Percentiles rank a stretch among this genome's conserved stretches.
These are phyloP conservation scores for Campylomormyrus tamandua DNA, from an alignment of 2,113 vertebrate species.

Conservation along the genomic window DNA sequence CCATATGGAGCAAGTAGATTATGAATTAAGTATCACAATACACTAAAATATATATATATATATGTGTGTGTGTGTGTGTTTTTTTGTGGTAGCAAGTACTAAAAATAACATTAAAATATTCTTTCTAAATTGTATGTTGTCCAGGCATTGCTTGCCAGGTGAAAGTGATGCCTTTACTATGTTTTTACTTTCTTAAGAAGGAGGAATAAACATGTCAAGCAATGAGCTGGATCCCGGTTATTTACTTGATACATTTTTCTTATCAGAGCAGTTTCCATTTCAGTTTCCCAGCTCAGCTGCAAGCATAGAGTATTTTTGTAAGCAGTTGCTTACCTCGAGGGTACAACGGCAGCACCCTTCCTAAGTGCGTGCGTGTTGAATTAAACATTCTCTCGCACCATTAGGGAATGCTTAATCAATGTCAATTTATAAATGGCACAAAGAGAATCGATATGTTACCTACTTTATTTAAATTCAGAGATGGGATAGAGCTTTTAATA, in stretches of 20 bases:
- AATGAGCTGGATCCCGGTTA: neutral
- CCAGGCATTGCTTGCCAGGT: neutral
- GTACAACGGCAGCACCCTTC: neutral
- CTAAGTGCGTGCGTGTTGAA: neutral
- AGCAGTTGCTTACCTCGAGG: neutral
- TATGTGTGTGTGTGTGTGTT: too few relatives aligned
- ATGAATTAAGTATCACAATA: neutral
- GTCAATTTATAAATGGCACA: constrained; percentile 4
- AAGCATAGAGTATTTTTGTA: neutral
- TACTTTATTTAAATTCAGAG: neutral
- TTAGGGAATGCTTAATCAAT: constrained; percentile 7
- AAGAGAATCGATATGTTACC: neutral
- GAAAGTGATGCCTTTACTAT: neutral
- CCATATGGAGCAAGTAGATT: neutral
- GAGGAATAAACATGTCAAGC: neutral
- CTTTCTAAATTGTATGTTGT: neutral
- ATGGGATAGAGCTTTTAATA: neutral
- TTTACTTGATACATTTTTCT: neutral
- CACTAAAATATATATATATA: neutral
- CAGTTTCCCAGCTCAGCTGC: neutral
- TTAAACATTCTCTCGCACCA: neutral
- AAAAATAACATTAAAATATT: neutral
- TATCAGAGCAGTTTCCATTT: neutral
- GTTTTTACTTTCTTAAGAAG: neutral
- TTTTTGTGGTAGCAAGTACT: neutral